These are phyloP conservation scores for Myotis pilosus DNA, from an alignment of 2,797 vertebrate species.

Conservation along the genomic window DNA sequence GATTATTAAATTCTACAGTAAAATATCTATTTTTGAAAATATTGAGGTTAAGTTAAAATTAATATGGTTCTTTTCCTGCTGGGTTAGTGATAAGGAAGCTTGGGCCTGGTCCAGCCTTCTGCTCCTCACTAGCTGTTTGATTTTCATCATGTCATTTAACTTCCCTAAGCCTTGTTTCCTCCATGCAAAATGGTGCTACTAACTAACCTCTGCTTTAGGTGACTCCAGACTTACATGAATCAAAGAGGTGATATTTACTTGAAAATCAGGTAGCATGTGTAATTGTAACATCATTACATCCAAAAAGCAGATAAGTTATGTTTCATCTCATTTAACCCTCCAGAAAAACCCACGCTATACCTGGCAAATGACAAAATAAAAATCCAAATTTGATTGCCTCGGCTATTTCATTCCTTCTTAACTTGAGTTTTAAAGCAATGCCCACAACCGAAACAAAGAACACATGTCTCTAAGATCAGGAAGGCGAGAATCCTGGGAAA, in stretches of 20 bases:
- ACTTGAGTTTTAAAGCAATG: not conserved
- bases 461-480: not conserved
- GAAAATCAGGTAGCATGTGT: not conserved
- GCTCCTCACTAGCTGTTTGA: not conserved
- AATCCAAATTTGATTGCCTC: not conserved
- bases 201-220: not conserved
- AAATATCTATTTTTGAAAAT: conserved; percentile 51
- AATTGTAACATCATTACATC: not conserved
- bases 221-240: not conserved
- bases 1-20: conserved; percentile 37
- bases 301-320: not conserved
- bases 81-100: not conserved
- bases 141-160: not conserved
- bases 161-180: not conserved
- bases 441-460: not conserved
- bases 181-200: not conserved
- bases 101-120: not conserved
- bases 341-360: not conserved
- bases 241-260: not conserved
- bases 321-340: conserved; percentile 24
- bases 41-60: conserved; percentile 26
- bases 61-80: not conserved
- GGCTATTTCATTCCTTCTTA: not conserved
- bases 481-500: not conserved
- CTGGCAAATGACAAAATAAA: not conserved